phyloP scores from a whole-genome alignment of 2,888 invertebrate genomes.

The Polydrusus tereticollis region DNA sequence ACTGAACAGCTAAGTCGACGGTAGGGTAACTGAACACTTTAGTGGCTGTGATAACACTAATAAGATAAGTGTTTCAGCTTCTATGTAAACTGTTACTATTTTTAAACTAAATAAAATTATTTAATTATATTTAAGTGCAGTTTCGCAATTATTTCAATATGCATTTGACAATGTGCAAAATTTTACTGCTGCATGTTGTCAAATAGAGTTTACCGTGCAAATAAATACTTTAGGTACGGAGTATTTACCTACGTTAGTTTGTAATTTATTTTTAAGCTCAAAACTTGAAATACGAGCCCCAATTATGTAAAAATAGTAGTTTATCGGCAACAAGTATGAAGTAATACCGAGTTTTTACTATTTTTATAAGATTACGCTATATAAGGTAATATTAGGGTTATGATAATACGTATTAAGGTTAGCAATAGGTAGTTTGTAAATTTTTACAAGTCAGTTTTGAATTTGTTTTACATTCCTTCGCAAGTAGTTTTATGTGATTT shows the following conservation, averaged over 20 bases:
- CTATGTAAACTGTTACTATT: conserved; percentile 18
- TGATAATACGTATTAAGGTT: conserved; percentile 32
- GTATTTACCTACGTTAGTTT: conserved; percentile 24
- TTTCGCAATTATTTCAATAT: not conserved
- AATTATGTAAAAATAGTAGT: conserved; percentile 12
- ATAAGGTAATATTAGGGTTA: not conserved
- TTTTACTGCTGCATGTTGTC: no score
- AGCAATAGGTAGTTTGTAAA: conserved; percentile 37
- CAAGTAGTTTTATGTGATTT: conserved; percentile 56
- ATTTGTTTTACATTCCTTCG: conserved; percentile 55
- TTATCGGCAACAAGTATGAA: no score
- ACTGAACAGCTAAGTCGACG: not conserved
- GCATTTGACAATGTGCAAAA: no score
- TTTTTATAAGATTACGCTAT: conserved; percentile 2
- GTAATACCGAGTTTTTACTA: not conserved
- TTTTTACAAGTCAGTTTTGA: conserved; percentile 42
- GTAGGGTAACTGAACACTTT: conserved; percentile 6
- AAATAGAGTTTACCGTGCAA: conserved; percentile 14
- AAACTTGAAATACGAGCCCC: conserved; percentile 15
- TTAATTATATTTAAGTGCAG: not conserved
- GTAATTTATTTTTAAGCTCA: conserved; percentile 27
- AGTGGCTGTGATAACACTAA: conserved; percentile 23
- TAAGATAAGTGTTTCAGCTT: conserved; percentile 24
- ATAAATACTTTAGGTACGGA: conserved; percentile 18
- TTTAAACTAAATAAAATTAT: not conserved